Conservation (phyloP, 2,888 invertebrate species). For the Leptarthrus brevirostris region DNA sequence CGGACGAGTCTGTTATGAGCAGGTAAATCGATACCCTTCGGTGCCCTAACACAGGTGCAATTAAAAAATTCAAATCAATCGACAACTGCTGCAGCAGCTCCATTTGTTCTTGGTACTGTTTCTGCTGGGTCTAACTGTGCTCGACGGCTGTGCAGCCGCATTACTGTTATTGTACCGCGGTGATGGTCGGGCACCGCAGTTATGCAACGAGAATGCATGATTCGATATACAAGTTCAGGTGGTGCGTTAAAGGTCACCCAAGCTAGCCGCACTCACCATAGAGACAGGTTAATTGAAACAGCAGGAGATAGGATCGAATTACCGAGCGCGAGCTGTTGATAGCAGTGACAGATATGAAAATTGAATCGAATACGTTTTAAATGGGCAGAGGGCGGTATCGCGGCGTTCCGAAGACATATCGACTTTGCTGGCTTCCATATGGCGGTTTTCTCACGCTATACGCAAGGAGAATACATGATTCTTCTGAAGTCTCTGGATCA, state of each 20-base stretch:
- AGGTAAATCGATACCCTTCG: slow-evolving; percentile 49
- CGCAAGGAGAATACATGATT: too few species aligned
- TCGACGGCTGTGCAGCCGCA: neutral
- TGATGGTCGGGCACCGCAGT: slow-evolving; percentile 27
- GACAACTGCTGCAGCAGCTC: slow-evolving; percentile 1
- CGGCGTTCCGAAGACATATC: too few species aligned
- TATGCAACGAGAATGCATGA: slow-evolving; percentile 49
- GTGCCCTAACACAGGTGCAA: slow-evolving; percentile 50
- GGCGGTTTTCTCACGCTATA: too few species aligned
- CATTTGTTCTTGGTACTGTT: neutral
- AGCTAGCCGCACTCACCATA: slow-evolving; percentile 16
- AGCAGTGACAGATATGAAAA: slow-evolving; percentile 28
- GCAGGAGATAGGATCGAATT: slow-evolving; percentile 31
- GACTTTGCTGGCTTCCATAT: too few species aligned
- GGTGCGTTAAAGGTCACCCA: slow-evolving; percentile 52
- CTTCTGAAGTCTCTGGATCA: too few species aligned
- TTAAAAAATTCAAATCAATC: slow-evolving; percentile 50
- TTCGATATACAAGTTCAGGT: slow-evolving; percentile 41
- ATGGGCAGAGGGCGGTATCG: too few species aligned
- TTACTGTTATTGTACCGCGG: neutral
- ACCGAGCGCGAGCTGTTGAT: slow-evolving; percentile 27
- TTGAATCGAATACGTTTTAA: slow-evolving; percentile 8
- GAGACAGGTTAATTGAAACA: slow-evolving; percentile 42
- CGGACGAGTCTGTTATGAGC: slow-evolving; percentile 15
- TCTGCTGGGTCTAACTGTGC: neutral